Evolutionary conservation across 2,888 invertebrate genomes (phyloP), one percentile per base, ranked within the genome.

Genomic region (Agonopterix heracliana): DNA sequence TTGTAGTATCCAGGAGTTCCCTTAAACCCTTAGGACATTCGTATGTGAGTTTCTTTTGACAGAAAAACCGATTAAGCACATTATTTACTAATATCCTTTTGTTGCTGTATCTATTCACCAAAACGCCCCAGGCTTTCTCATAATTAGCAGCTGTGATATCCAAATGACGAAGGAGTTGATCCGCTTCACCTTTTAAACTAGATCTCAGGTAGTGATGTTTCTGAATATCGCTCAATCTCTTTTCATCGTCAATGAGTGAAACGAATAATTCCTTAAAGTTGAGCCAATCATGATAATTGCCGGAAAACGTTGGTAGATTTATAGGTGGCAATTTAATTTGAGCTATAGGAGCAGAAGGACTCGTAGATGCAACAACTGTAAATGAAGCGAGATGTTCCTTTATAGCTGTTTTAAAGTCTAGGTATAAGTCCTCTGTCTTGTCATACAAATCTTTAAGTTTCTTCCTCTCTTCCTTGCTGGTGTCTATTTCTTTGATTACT

Each of bases 1-100:
- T 55, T 4, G 64, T 59, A 1, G 55, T 63, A 52, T 64, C 63
- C 17, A 66, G 17, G 7, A 66, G 41, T 10, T 55, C 54, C 38
- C 61, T 65, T 17, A 67, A 52, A 41, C 46, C 51, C n/a, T 44
- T 49, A 11, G 53, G 40, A 1, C 56, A 57, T 50, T 51, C 53
- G 12, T 36, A 12, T n/a, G 14, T 47, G 8, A 56, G 36, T n/a
- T 50, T 56, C 12, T 52, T 61, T 44, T 59, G 60, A 45, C 34
- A 50, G 5, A 63, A 46, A 4, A 64, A 61, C 12, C 54, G 46
- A 41, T 51, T 59, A 9, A 65, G 49, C 10, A 61, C 49, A 40
- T 48, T 47, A 41, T 58, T 58, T 0, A 57, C 47, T 7, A 54
- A 49, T 10, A 50, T 42, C 35, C 56, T 34, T 35, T 58, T 58